Evolutionary conservation across 1,140 invertebrate species (phyloP).

Genomic region (Brachionus rubens): DNA sequence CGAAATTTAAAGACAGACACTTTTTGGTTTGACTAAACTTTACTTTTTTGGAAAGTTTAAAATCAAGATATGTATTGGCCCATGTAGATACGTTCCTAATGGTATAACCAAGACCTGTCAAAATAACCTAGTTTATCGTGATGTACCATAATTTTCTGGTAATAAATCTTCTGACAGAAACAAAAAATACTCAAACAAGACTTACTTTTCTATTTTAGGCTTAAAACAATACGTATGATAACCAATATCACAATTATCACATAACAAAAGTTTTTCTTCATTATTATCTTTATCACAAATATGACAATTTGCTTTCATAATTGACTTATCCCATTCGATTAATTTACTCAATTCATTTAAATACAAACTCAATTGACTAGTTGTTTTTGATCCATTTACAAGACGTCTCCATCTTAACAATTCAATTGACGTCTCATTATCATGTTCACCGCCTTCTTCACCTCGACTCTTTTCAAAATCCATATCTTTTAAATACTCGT

Average conservation of each 20-base stretch:
- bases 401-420: constrained; percentile 83
- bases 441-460: not conserved
- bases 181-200: not conserved
- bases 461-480: not conserved
- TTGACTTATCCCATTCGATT: constrained; percentile 96
- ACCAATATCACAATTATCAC: constrained; percentile 94
- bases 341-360: constrained; percentile 81
- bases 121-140: too few relatives aligned
- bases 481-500: not conserved
- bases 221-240: constrained; percentile 94
- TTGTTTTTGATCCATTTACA: constrained; percentile 73
- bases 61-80: too few relatives aligned
- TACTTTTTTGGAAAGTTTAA: too few relatives aligned
- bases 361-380: constrained; percentile 83
- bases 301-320: constrained; percentile 97
- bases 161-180: too few relatives aligned
- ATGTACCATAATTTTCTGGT: too few relatives aligned
- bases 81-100: too few relatives aligned
- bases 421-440: constrained; percentile 56
- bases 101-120: too few relatives aligned
- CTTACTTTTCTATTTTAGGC: constrained; percentile 62
- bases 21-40: too few relatives aligned
- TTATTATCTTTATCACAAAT: constrained; percentile 92
- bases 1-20: too few relatives aligned
- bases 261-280: constrained; percentile 86